These are phyloP conservation scores for Coenobita brevimanus DNA, from an alignment of 1,140 invertebrate species.

Conservation along the genomic window DNA sequence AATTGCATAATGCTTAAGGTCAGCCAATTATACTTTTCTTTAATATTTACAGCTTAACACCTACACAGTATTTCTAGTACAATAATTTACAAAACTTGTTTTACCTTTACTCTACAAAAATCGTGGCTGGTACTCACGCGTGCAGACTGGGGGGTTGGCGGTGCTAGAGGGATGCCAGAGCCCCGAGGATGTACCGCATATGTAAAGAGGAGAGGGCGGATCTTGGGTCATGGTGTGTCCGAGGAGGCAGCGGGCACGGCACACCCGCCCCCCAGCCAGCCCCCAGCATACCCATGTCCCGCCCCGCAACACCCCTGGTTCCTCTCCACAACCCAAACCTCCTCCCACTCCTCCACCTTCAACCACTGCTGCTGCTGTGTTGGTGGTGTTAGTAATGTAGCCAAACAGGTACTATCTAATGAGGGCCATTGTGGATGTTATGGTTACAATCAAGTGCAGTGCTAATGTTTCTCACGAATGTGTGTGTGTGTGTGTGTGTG, in stretches of 20 bases:
- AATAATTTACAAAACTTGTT: too few relatives aligned
- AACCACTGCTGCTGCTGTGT: not conserved
- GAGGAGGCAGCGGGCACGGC: constrained; percentile 33
- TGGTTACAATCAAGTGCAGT: too few relatives aligned
- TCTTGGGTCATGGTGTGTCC: constrained; percentile 45
- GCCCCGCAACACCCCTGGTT: constrained; percentile 37
- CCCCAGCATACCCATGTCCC: constrained; percentile 35
- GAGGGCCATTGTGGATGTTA: too few relatives aligned
- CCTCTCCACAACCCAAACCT: not conserved
- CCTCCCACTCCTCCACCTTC: not conserved
- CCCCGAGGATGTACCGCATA: constrained; percentile 37
- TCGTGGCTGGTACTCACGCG: constrained; percentile 38
- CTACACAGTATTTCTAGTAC: too few relatives aligned
- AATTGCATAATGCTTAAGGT: too few relatives aligned
- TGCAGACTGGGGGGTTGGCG: constrained; percentile 43
- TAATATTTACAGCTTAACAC: too few relatives aligned
- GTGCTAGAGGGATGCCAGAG: constrained; percentile 36
- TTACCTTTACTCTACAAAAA: too few relatives aligned
- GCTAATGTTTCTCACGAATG: too few relatives aligned
- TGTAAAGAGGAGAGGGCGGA: constrained; percentile 55
- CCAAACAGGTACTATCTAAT: too few relatives aligned
- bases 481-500: too few relatives aligned
- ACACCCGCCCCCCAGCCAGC: constrained; percentile 44
- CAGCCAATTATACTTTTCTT: too few relatives aligned
- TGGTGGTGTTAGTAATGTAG: too few relatives aligned